Conservation (phyloP, 2,113 vertebrate genomes). For the Oplegnathus fasciatus region DNA sequence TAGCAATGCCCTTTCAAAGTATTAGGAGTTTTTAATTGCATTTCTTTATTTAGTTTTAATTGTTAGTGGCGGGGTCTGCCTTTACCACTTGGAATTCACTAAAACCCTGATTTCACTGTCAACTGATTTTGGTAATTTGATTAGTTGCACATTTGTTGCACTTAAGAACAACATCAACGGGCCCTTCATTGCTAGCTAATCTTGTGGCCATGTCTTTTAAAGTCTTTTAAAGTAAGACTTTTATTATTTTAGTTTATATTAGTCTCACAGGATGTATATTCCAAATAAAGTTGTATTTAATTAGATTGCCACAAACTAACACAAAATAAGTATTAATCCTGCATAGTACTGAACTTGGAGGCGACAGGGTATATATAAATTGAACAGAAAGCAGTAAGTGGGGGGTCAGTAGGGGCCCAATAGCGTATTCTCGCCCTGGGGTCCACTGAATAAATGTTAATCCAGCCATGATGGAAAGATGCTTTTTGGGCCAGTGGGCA, state of each 20-base stretch:
- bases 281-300: not conserved
- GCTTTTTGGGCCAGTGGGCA: not conserved
- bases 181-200: not conserved
- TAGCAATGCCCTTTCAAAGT: not conserved
- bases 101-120: not conserved
- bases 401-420: too few relatives aligned
- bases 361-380: not conserved
- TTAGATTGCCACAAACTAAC: not conserved
- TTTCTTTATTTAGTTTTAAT: not conserved
- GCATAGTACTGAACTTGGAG: not conserved
- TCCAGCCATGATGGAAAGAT: not conserved
- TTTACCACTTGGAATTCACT: not conserved
- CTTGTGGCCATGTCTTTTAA: not conserved
- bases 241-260: not conserved
- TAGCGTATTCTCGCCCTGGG: not conserved
- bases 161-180: not conserved
- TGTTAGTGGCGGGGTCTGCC: not conserved
- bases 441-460: too few relatives aligned
- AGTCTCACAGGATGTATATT: not conserved
- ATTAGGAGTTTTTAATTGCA: not conserved
- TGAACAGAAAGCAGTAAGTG: not conserved
- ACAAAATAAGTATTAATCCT: not conserved
- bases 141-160: not conserved
- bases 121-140: not conserved
- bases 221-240: not conserved